Evolutionary conservation across 2,113 vertebrate genomes (phyloP).

Genomic region (Turdus rufiventris): DNA sequence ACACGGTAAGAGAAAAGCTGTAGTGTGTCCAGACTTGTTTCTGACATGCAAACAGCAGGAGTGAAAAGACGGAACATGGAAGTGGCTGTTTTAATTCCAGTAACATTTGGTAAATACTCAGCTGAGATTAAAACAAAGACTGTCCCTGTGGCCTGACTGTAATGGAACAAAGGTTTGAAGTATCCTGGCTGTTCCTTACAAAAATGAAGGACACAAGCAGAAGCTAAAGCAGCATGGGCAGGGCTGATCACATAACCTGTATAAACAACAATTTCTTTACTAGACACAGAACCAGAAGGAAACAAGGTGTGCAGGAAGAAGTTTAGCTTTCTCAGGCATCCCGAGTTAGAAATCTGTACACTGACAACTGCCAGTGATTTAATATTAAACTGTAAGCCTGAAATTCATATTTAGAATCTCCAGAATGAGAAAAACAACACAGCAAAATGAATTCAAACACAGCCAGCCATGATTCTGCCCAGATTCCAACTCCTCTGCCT

Average conservation of each 20-base stretch:
- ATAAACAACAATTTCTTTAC: not conserved
- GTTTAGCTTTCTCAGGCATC: not conserved
- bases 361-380: not conserved
- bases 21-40: not conserved
- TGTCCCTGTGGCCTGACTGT: not conserved
- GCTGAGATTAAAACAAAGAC: not conserved
- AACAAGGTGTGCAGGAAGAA: not conserved
- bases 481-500: not conserved
- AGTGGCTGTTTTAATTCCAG: not conserved
- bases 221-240: not conserved
- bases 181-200: not conserved
- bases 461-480: not conserved
- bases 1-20: not conserved
- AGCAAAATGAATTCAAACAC: not conserved
- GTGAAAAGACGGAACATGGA: not conserved
- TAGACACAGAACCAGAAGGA: not conserved
- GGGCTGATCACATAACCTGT: not conserved
- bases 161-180: not conserved
- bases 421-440: not conserved
- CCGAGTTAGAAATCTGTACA: not conserved
- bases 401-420: not conserved
- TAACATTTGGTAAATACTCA: not conserved
- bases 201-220: not conserved
- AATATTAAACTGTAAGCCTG: not conserved
- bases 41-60: not conserved